A percentile compares a stretch with the other conserved stretches of the same genome.
Evolutionary conservation across 2,888 invertebrate genomes (phyloP).

Genomic region (Pedicia rivosa): DNA sequence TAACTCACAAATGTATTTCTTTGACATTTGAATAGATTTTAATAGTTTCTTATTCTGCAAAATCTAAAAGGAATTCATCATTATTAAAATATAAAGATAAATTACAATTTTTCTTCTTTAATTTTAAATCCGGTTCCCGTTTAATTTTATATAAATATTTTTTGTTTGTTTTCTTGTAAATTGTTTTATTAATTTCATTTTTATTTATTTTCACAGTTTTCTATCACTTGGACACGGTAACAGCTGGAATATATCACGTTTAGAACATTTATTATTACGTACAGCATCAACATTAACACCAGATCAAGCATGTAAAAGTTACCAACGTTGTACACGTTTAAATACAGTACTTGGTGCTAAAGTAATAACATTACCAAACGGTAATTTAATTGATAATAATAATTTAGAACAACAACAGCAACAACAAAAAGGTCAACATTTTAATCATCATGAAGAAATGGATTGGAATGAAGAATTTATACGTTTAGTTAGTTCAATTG

Average conservation of each 20-base stretch:
- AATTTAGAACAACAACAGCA: background rate
- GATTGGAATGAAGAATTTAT: conserved; percentile 38
- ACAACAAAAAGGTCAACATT: conserved; percentile 19
- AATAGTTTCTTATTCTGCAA: too few relatives aligned
- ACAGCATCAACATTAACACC: conserved; percentile 66
- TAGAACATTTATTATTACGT: conserved; percentile 64
- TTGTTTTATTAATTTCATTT: too few relatives aligned
- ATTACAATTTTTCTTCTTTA: too few relatives aligned
- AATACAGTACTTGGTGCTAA: conserved; percentile 29
- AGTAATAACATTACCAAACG: conserved; percentile 27
- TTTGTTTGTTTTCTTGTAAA: too few relatives aligned
- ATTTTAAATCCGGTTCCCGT: too few relatives aligned
- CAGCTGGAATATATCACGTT: conserved; percentile 53
- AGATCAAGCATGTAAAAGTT: conserved; percentile 70
- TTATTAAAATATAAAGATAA: too few relatives aligned
- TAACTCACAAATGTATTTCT: too few relatives aligned
- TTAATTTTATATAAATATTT: too few relatives aligned
- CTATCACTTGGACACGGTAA: conserved; percentile 49
- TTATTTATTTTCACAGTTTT: conserved; percentile 32
- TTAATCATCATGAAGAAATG: conserved; percentile 21
- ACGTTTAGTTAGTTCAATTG: conserved; percentile 43
- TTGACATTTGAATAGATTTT: too few relatives aligned
- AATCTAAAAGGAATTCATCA: too few relatives aligned
- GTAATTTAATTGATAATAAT: conserved; percentile 19
- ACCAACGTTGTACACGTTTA: conserved; percentile 32